A percentile compares a stretch with the other conserved stretches of the same genome.
These are phyloP conservation scores for Myanophis thanlyinensis DNA, from an alignment of 2,113 vertebrate genomes.

Conservation along the genomic window DNA sequence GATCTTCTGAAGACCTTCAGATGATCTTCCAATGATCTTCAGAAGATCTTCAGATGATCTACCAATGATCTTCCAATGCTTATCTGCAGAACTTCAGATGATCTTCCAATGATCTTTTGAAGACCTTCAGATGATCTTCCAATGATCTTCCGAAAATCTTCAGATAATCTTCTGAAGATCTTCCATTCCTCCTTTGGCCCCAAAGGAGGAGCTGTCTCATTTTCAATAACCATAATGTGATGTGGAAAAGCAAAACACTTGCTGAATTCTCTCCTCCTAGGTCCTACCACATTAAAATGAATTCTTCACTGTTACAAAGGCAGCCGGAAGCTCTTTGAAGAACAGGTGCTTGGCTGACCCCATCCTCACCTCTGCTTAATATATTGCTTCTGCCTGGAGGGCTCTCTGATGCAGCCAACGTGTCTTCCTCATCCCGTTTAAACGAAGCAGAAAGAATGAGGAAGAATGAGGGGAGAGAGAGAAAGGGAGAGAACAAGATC, in stretches of 20 bases:
- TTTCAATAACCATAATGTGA: constrained; percentile 41
- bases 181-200: neutral
- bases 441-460: constrained; percentile 41
- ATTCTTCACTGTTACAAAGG: constrained; percentile 69
- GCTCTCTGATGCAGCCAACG: constrained; percentile 35
- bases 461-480: neutral
- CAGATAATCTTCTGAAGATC: neutral
- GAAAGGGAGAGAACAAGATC: neutral
- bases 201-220: constrained; percentile 45
- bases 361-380: constrained; percentile 65
- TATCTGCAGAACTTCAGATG: no score
- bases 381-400: constrained; percentile 62
- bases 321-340: constrained; percentile 58
- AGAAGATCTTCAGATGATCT: no score
- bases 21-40: no score
- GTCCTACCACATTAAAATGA: constrained; percentile 50
- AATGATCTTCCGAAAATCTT: no score
- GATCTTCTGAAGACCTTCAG: no score
- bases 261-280: constrained; percentile 41
- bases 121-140: no score
- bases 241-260: constrained; percentile 46
- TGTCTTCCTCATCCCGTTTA: constrained; percentile 23
- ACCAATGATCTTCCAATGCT: no score
- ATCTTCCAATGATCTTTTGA: no score
- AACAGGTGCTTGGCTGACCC: constrained; percentile 74